phyloP scores from a whole-genome alignment of 2,113 vertebrate genomes.

The Rynchops niger region DNA sequence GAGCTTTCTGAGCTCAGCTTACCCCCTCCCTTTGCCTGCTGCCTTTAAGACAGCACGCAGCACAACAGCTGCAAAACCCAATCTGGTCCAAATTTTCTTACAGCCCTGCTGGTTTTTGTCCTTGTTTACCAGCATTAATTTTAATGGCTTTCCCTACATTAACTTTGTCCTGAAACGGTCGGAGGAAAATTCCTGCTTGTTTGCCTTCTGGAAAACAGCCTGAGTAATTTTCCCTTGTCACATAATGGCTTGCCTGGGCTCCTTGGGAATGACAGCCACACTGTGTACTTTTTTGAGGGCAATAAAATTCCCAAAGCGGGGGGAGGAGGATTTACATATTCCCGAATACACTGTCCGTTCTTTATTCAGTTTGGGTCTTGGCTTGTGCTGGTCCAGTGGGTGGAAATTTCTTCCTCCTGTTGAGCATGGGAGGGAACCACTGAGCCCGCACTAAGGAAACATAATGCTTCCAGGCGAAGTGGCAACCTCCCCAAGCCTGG shows the following conservation, averaged over 20 bases:
- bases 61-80: conserved; percentile 47
- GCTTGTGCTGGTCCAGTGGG: neutral
- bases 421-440: neutral
- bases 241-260: neutral
- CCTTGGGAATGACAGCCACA: neutral
- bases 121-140: conserved; percentile 67
- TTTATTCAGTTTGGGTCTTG: neutral
- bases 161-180: conserved; percentile 32
- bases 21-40: neutral
- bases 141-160: conserved; percentile 56
- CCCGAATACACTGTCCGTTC: neutral
- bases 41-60: neutral
- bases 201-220: conserved; percentile 61
- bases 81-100: conserved; percentile 31
- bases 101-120: conserved; percentile 47
- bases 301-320: conserved; percentile 1
- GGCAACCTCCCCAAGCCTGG: neutral
- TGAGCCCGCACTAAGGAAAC: neutral
- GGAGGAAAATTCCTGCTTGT: conserved; percentile 41
- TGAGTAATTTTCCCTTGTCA: conserved; percentile 45
- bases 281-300: neutral
- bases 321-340: neutral
- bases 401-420: neutral
- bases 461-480: neutral
- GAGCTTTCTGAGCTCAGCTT: neutral